Base-by-base conservation (phyloP, 2,797 vertebrate genomes). In the Gymnopithys bicolor region DNA sequence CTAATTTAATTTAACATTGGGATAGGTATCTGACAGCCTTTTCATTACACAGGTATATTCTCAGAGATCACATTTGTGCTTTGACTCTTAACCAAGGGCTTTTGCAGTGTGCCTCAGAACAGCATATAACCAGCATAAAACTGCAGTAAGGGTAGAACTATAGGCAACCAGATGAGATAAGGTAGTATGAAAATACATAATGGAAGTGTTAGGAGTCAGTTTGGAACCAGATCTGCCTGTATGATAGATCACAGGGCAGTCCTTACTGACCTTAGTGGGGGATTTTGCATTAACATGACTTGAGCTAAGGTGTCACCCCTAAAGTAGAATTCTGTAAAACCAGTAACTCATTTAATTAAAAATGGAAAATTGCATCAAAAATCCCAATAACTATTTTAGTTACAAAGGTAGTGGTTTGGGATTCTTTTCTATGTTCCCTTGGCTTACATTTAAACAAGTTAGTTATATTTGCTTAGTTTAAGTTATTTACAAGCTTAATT, bases 401-500 rank as follows among this genome's bases (percentile, higher is more conserved):
- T 80, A 53, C 18, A 62, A 66, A 90, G n/a, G 23, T 48, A 74
- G 22, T 22, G 9, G 27, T 13, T 80, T 77, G 46, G 8, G 28
- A 27, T n/a, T 70, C 56, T 53, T 71, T 87, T 62, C 28, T 46
- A 3, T 51, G 7, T 89, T 91, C 41, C 48, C 27, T 53, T 82
- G 45, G 27, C 30, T 93, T 87, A 51, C 0, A 0, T 85, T 83
- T 89, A 64, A 82, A 77, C 0, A 3, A 84, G 28, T 63, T 75
- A 62, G 51, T 94, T 80, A n/a, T 73, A n/a, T 79, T 89, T 84
- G 9, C 28, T 78, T 87, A 64, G 23, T 84, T 90, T 79, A 69
- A 62, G 45, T 92, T 92, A 82, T 64, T 96, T 95, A 75, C 71
- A 85, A 79, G 84, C 33, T 83, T 89, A 67, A 77, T 92, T 87